Evolutionary conservation across 1,140 invertebrate species (phyloP).

Genomic region (Penaeus indicus): DNA sequence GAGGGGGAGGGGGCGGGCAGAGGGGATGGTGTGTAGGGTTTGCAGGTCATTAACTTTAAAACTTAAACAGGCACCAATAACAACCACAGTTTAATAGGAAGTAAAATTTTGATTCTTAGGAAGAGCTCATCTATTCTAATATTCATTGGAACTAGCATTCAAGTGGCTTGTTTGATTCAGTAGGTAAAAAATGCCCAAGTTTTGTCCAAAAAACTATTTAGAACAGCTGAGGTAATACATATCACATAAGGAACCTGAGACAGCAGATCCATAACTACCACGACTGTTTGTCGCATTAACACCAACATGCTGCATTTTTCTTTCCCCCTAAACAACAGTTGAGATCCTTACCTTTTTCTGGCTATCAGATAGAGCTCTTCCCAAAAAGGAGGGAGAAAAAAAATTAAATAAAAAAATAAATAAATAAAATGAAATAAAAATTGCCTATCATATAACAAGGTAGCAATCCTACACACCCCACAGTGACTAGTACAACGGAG

Average conservation of each 20-base stretch:
- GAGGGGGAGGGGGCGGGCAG: too few relatives aligned
- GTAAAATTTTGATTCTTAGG: not conserved
- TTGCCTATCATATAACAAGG: too few relatives aligned
- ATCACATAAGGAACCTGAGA: slow-evolving; percentile 62
- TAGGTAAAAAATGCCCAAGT: slow-evolving; percentile 52
- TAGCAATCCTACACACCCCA: slow-evolving; percentile 41
- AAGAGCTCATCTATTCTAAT: slow-evolving; percentile 15
- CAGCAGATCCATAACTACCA: slow-evolving; percentile 50
- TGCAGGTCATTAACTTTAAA: too few relatives aligned
- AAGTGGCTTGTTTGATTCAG: slow-evolving; percentile 23
- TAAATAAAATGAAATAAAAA: too few relatives aligned
- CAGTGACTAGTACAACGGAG: slow-evolving; percentile 57
- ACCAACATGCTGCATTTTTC: too few relatives aligned
- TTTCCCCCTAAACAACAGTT: slow-evolving; percentile 18
- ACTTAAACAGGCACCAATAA: too few relatives aligned
- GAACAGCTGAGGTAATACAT: slow-evolving; percentile 58
- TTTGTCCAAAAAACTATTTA: slow-evolving; percentile 29
- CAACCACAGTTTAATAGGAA: too few relatives aligned
- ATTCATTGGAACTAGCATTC: not conserved
- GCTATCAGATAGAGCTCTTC: not conserved
- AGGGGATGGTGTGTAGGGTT: too few relatives aligned
- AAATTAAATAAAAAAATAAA: too few relatives aligned
- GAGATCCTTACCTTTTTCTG: slow-evolving; percentile 38
- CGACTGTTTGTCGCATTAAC: not conserved
- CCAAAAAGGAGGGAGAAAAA: too few relatives aligned